Evolutionary conservation across 2,888 invertebrate genomes (phyloP), one percentile per base, ranked within the genome.

Genomic region (Ischnura elegans): DNA sequence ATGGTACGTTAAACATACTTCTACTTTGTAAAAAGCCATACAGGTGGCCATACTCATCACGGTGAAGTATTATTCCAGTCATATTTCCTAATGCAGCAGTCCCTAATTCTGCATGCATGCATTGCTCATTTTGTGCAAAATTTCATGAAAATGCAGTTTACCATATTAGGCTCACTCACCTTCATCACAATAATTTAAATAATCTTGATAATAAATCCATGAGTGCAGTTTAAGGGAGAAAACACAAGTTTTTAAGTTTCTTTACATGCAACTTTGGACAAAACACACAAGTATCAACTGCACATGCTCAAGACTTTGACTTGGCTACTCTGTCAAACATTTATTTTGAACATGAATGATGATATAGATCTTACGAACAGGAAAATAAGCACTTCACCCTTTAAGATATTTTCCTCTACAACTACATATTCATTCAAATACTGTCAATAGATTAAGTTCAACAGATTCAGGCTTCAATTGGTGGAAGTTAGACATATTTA

Each of bases 101-200:
- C 76, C 29, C 8, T 13, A 36, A 76, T 36, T 76, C 76, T n/a
- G n/a, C 76, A 0, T 36, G 0, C 0, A 47, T 47, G 47, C 47
- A 76, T 76, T n/a, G 3, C 36, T 13, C 13, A 10, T 36, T n/a
- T n/a, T n/a, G n/a, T n/a, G n/a, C n/a, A n/a, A 25, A 76, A 76
- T 25, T 10, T 10, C 76, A 25, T 6, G 42, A n/a, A 1, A 25
- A n/a, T n/a, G 42, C 19, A n/a, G 25, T 55, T 25, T 0, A 25
- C 25, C 61, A 55, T n/a, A 21, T 19, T 66, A 25, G 13, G 25
- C 42, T 36, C 25, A 90, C 90, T 90, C 61, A 90, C 90, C 90
- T 90, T 90, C 51, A 43, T 90, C 90, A 66, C n/a, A 90, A 66
- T 43, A 90, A 90, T 90, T 90, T 90, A 61, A 90, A 61, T 90